A percentile compares a stretch with the other conserved stretches of the same genome.
phyloP scores from a whole-genome alignment of 1,140 invertebrate species.

The Sesamia nonagrioides region DNA sequence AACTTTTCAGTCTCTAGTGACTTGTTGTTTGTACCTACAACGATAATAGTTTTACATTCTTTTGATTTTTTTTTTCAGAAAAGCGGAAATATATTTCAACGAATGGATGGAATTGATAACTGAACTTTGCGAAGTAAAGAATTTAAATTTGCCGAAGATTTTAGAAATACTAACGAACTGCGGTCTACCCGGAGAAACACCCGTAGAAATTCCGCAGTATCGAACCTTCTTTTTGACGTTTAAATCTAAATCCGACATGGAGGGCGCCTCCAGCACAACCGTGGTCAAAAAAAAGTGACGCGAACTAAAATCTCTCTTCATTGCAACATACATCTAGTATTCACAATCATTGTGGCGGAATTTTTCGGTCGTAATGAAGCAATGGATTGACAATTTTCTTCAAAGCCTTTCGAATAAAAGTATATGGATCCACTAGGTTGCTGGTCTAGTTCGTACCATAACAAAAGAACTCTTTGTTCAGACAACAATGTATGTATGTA shows the following conservation, averaged over 20 bases:
- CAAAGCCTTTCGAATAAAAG: no score
- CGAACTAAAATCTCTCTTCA: neutral
- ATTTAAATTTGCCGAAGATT: conserved; percentile 65
- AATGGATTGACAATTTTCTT: no score
- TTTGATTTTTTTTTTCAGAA: conserved; percentile 65
- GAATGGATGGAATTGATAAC: conserved; percentile 74
- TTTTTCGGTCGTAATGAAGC: no score
- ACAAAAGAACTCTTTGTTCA: no score
- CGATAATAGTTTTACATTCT: neutral
- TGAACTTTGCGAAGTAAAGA: conserved; percentile 69
- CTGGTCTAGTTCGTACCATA: no score
- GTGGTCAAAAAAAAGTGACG: neutral
- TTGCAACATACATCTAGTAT: no score
- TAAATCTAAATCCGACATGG: conserved; percentile 52
- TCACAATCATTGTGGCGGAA: no score
- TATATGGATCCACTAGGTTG: no score
- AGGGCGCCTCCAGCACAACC: neutral
- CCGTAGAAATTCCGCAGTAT: conserved; percentile 72
- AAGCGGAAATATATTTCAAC: conserved; percentile 71
- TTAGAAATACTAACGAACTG: conserved; percentile 74
- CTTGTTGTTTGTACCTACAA: no score
- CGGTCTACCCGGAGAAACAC: conserved; percentile 70
- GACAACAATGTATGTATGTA: no score
- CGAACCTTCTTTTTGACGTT: conserved; percentile 74
- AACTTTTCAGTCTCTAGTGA: no score